Conservation (phyloP, 2,888 invertebrate genomes). For the Scaptomyza flava region DNA sequence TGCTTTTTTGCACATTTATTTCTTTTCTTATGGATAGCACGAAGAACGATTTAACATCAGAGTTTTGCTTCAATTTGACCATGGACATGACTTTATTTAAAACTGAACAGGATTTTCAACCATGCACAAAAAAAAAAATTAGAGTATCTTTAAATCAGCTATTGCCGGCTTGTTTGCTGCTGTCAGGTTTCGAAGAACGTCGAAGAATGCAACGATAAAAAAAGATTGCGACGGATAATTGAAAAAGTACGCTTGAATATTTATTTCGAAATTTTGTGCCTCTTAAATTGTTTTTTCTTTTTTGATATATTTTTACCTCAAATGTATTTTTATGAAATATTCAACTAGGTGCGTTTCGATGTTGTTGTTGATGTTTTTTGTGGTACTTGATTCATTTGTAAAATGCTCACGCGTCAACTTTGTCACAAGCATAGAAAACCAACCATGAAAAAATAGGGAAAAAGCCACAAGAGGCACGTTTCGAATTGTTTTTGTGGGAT, state of each 20-base stretch:
- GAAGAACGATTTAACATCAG: too few species aligned
- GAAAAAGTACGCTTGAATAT: constrained; percentile 56
- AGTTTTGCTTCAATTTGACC: neutral
- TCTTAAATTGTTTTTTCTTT: constrained; percentile 32
- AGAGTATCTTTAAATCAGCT: constrained; percentile 24
- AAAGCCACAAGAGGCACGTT: constrained; percentile 61
- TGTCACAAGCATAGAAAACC: constrained; percentile 47
- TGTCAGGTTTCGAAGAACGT: constrained; percentile 10
- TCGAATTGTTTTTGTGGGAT: constrained; percentile 44
- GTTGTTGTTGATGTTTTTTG: constrained; percentile 28
- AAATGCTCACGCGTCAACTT: constrained; percentile 67
- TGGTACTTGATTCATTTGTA: constrained; percentile 53
- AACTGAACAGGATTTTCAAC: too few species aligned
- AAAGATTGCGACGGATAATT: constrained; percentile 44
- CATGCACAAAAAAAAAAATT: too few species aligned
- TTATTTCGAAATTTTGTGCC: constrained; percentile 48
- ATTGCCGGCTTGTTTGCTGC: neutral
- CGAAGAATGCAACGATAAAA: constrained; percentile 45
- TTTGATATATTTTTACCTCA: constrained; percentile 46
- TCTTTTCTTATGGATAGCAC: neutral
- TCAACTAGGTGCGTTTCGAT: constrained; percentile 44
- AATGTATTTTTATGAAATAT: constrained; percentile 61
- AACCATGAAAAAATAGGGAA: constrained; percentile 15
- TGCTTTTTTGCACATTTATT: neutral
- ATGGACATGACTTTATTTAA: too few species aligned